Percentiles rank a stretch among this genome's conserved stretches.
Evolutionary conservation across 2,888 invertebrate species (phyloP).

Genomic region (Masnerella sp.): DNA sequence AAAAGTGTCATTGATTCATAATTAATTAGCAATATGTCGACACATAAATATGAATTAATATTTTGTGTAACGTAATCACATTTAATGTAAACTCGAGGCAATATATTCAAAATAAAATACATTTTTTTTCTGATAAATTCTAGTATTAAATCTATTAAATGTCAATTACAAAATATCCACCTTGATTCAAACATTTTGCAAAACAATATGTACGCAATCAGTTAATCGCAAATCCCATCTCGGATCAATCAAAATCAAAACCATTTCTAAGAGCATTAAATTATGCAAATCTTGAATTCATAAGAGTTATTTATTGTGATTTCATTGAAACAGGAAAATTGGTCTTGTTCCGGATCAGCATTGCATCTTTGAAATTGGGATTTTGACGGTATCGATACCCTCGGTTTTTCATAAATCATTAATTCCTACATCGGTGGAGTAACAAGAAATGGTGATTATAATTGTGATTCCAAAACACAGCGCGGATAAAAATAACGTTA

Average conservation of each 20-base stretch:
- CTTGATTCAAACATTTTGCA: neutral
- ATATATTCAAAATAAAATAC: no score
- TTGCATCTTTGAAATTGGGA: slow-evolving; percentile 29
- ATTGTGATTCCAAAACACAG: slow-evolving; percentile 65
- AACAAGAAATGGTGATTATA: slow-evolving; percentile 66
- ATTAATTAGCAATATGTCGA: slow-evolving; percentile 32
- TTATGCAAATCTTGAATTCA: slow-evolving; percentile 30
- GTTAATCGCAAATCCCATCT: no score
- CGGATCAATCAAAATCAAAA: slow-evolving; percentile 1
- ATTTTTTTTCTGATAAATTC: no score
- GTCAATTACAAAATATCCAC: neutral
- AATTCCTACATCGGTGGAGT: slow-evolving; percentile 62
- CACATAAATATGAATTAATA: neutral
- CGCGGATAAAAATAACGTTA: slow-evolving; percentile 64
- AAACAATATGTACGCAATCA: no score
- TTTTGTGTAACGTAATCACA: no score
- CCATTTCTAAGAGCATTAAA: slow-evolving; percentile 9
- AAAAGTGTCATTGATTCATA: slow-evolving; percentile 46
- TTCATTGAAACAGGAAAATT: slow-evolving; percentile 41
- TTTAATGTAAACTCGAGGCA: no score
- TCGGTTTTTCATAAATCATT: slow-evolving; percentile 63
- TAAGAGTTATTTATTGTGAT: slow-evolving; percentile 25
- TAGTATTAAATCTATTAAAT: no score
- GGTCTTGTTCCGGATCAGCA: slow-evolving; percentile 6
- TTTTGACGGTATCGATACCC: slow-evolving; percentile 24